Percentiles rank a stretch among this genome's conserved stretches.
These are phyloP conservation scores for Galerucella pusilla DNA, from an alignment of 2,888 invertebrate species.

Conservation along the genomic window DNA sequence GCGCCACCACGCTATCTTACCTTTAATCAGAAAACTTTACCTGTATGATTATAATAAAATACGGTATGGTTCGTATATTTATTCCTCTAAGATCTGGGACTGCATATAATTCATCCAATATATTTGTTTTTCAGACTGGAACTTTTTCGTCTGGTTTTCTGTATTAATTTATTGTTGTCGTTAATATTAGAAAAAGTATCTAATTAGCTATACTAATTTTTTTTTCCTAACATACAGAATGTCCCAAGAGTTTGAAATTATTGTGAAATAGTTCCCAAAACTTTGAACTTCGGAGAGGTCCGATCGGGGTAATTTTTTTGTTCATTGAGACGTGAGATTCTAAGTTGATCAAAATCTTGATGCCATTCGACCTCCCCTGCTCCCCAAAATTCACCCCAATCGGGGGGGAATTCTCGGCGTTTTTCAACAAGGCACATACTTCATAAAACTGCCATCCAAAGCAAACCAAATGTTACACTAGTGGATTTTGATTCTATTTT, in stretches of 20 bases:
- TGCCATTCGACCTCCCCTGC: no score
- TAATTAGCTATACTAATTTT: neutral
- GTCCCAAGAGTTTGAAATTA: neutral
- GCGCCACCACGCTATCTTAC: constrained; percentile 51
- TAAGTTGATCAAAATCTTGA: no score
- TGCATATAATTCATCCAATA: constrained; percentile 23
- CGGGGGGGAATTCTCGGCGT: no score
- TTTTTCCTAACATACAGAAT: neutral
- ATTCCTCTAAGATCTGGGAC: constrained; percentile 30
- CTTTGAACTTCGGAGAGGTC: no score
- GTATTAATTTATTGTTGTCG: neutral
- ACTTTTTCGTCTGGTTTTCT: constrained; percentile 3
- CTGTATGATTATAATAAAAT: constrained; percentile 38
- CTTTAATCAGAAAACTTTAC: constrained; percentile 47
- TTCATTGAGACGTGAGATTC: no score
- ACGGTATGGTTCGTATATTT: constrained; percentile 33
- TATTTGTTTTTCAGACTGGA: neutral
- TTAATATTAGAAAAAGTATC: neutral
- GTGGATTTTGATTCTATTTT: no score
- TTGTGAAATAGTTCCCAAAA: no score
- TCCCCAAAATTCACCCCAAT: no score
- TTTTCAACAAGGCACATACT: no score
- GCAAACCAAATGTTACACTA: no score
- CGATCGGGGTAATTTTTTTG: no score
- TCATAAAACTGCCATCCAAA: no score